Evolutionary conservation across 2,113 vertebrate species (phyloP).

Genomic region (Eptesicus fuscus): DNA sequence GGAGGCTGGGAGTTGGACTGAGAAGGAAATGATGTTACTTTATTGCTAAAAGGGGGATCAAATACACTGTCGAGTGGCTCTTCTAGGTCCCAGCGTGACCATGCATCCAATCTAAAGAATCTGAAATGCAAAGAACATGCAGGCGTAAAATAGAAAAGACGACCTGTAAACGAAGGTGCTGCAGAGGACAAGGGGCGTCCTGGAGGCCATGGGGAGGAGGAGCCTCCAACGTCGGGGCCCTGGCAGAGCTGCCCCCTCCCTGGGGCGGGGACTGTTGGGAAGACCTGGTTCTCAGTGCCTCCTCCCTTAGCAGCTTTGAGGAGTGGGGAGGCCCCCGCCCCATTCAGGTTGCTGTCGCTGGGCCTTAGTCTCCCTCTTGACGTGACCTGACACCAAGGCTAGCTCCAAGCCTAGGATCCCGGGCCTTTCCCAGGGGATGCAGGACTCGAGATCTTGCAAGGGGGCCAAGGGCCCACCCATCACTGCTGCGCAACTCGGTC

Average conservation of each 20-base stretch:
- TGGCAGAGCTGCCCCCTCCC: constrained; percentile 56
- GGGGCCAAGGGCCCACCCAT: neutral
- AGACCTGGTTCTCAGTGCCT: constrained; percentile 5
- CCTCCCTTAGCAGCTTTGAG: constrained; percentile 47
- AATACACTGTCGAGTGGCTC: constrained; percentile 93
- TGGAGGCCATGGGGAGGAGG: constrained; percentile 61
- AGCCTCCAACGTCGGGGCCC: constrained; percentile 38
- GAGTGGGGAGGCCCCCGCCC: constrained; percentile 41
- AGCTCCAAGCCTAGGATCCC: constrained; percentile 33
- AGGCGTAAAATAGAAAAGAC: constrained; percentile 90
- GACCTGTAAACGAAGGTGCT: constrained; percentile 83
- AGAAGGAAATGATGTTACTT: constrained; percentile 83
- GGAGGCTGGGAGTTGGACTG: constrained; percentile 68
- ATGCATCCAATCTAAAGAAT: constrained; percentile 97
- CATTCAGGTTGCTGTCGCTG: constrained; percentile 60
- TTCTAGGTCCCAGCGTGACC: constrained; percentile 97
- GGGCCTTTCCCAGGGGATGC: neutral
- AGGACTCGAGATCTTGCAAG: neutral
- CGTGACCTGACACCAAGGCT: neutral
- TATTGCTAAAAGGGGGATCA: constrained; percentile 98
- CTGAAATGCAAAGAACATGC: constrained; percentile 99
- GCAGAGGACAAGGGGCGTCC: constrained; percentile 78
- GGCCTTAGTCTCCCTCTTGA: neutral
- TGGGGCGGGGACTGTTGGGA: constrained; percentile 1
- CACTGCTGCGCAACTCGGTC: too few species aligned